These are phyloP conservation scores for Ernsta delagoae DNA, from an alignment of 2,888 invertebrate species.

Conservation along the genomic window DNA sequence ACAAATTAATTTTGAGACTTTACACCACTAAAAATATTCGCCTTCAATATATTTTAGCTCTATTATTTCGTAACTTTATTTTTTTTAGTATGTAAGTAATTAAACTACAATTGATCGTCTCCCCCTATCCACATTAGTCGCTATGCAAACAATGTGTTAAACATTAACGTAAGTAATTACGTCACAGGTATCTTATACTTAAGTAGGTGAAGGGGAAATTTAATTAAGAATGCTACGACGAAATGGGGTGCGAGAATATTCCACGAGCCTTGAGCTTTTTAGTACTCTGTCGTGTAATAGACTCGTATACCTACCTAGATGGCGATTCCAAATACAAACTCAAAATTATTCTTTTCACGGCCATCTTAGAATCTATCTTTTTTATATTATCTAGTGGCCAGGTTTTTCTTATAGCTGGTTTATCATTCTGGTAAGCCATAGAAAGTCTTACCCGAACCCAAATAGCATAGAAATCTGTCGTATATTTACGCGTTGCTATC, in stretches of 20 bases:
- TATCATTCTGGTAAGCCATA: too few relatives aligned
- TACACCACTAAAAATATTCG: too few relatives aligned
- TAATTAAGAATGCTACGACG: conserved; percentile 26
- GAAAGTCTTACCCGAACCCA: too few relatives aligned
- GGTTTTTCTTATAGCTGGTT: too few relatives aligned
- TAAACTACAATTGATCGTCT: background rate
- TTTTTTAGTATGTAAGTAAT: background rate
- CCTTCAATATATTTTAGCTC: too few relatives aligned
- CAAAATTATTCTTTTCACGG: background rate
- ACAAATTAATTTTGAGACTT: too few relatives aligned
- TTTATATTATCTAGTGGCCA: background rate
- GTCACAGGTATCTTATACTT: conserved; percentile 10
- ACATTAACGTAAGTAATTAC: conserved; percentile 15
- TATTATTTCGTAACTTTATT: too few relatives aligned
- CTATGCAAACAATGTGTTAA: conserved; percentile 10
- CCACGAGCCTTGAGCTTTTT: conserved; percentile 1
- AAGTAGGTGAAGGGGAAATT: conserved; percentile 23
- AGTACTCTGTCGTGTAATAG: background rate
- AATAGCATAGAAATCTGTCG: too few relatives aligned
- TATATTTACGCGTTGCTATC: too few relatives aligned
- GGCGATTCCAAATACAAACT: background rate
- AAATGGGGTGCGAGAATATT: conserved; percentile 17
- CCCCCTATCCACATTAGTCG: background rate
- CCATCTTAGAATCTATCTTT: background rate
- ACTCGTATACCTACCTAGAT: background rate